Evolutionary conservation across 2,797 vertebrate genomes (phyloP), one percentile per base, ranked within the genome.

Genomic region (Natrix natrix): DNA sequence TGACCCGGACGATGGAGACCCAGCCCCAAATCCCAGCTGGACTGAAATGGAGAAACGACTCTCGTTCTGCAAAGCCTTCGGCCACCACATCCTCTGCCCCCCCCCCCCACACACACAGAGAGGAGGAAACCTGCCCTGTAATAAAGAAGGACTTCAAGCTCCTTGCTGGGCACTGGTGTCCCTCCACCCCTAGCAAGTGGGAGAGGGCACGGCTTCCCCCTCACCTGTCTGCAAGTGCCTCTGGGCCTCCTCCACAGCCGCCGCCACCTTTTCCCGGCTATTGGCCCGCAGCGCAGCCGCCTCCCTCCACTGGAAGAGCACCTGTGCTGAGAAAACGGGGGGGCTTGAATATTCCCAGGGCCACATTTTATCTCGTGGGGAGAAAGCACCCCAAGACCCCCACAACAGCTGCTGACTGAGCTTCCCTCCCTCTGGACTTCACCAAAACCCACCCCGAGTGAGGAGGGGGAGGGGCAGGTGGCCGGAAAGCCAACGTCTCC

Each of bases 301-400:
- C 26, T 96, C 95, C 95, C 94, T 98, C 99, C 99, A 99, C 63
- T 94, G 97, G 16, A 96, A 87, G 94, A 99, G 95, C 92, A 97
- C 96, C 98, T 98, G 1, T 0, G 5, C 16, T 55, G 43, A 61
- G 83, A 91, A 59, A 88, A 43, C 1, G 0, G 78, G 32, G 32
- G 12, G 32, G 54, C 24, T 8, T n/a, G 88, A n/a, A 10, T 24
- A 12, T 22, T 56, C 4, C 37, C 69, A 43, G 8, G 69, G 8
- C 37, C 8, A 43, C 37, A 8, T 37, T 37, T 37, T 10, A 37
- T 78, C 32, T 22, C 1, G 17, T 4, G 8, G 17, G 1, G 37
- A 74, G 17, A 20, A 74, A 20, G 32, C 32, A 8, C 8, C 7
- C 8, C 8, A 37, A 48, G 74, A 78, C 74, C 37, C 37, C 17